phyloP scores from a whole-genome alignment of 1,140 invertebrate genomes.

The Drosophila lacertosa region DNA sequence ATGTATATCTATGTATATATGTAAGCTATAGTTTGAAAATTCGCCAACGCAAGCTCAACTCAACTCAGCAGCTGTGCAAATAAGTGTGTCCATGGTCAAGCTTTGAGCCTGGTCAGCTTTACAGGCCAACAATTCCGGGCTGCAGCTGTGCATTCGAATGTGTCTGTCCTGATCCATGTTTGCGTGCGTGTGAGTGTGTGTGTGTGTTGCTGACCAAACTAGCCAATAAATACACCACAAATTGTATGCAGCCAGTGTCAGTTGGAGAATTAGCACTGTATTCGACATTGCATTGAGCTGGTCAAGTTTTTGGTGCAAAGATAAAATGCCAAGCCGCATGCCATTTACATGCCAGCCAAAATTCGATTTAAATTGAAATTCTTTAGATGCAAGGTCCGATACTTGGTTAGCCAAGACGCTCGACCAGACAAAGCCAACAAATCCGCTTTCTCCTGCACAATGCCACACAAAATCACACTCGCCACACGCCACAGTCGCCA shows the following conservation, averaged over 20 bases:
- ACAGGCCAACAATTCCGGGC: constrained; percentile 38
- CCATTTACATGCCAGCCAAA: constrained; percentile 70
- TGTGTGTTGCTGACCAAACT: constrained; percentile 60
- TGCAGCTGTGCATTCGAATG: constrained; percentile 19
- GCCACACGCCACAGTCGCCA: not conserved
- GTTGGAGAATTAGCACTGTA: constrained; percentile 59
- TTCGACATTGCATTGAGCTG: constrained; percentile 70
- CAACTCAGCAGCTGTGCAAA: constrained; percentile 67
- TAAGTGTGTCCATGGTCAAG: constrained; percentile 71
- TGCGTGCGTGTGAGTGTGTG: constrained; percentile 25
- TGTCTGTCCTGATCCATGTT: not conserved
- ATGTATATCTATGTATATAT: constrained; percentile 14
- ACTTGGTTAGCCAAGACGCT: constrained; percentile 30
- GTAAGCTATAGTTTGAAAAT: not conserved
- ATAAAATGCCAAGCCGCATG: constrained; percentile 52
- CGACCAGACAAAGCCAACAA: constrained; percentile 5
- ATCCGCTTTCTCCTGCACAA: constrained; percentile 10
- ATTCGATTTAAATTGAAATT: constrained; percentile 82
- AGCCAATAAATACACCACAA: constrained; percentile 82
- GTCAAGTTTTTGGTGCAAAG: constrained; percentile 50
- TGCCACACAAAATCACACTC: constrained; percentile 15
- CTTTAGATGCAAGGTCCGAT: constrained; percentile 39
- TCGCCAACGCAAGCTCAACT: constrained; percentile 35
- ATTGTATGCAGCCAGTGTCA: constrained; percentile 76
- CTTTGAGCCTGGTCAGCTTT: constrained; percentile 56